Evolutionary conservation across 2,888 invertebrate genomes (phyloP).

Genomic region (Leucania comma): DNA sequence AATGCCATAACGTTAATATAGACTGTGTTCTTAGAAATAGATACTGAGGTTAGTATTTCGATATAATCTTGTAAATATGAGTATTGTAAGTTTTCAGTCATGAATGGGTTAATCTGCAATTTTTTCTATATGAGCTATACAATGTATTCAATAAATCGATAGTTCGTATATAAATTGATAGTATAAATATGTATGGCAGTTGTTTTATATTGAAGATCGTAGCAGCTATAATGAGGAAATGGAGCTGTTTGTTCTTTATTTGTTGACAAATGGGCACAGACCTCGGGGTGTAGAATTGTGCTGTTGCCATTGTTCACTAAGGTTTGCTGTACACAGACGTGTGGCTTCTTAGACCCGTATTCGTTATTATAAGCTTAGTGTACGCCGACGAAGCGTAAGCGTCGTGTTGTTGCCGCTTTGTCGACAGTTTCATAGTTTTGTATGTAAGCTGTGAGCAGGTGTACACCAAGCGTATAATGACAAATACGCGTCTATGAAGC

Average conservation of each 20-base stretch:
- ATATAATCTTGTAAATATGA: slow-evolving; percentile 43
- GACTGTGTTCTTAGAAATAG: slow-evolving; percentile 48
- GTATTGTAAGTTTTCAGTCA: slow-evolving; percentile 29
- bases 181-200: slow-evolving; percentile 11
- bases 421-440: neutral
- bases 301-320: no score
- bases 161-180: slow-evolving; percentile 33
- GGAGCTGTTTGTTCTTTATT: neutral
- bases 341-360: no score
- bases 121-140: slow-evolving; percentile 33
- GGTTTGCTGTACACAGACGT: no score
- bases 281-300: no score
- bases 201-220: slow-evolving; percentile 19
- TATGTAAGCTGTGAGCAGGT: no score
- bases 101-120: slow-evolving; percentile 20
- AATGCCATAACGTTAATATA: slow-evolving; percentile 3
- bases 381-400: no score
- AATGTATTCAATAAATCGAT: slow-evolving; percentile 17
- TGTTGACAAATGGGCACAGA: slow-evolving; percentile 16
- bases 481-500: no score
- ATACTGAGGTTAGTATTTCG: slow-evolving; percentile 27
- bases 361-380: no score
- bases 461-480: no score
- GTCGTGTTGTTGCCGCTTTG: no score
- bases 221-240: slow-evolving; percentile 41